Percentiles rank a stretch among this genome's conserved stretches.
phyloP scores from a whole-genome alignment of 2,113 vertebrate genomes.

The Galemys pyrenaicus region DNA sequence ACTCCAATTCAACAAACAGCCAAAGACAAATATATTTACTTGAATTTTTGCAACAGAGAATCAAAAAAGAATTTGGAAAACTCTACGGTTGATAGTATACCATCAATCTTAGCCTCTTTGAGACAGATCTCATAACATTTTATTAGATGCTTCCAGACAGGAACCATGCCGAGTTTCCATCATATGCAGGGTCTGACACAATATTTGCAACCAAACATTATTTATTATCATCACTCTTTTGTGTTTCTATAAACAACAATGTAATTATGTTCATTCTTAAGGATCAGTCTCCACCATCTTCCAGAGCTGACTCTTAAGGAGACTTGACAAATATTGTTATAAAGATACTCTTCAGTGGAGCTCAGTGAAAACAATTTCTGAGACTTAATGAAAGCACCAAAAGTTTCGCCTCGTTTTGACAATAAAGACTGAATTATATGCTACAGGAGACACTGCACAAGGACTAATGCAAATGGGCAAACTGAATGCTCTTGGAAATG shows the following conservation, averaged over 20 bases:
- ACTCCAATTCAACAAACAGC: constrained; percentile 1
- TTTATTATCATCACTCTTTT: background rate
- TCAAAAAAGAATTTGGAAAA: constrained; percentile 40
- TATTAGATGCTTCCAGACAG: constrained; percentile 61
- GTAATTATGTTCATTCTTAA: background rate
- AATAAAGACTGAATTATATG: background rate
- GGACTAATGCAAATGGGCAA: background rate
- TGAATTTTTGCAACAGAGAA: constrained; percentile 13
- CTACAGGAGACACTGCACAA: background rate
- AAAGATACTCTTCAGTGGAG: background rate
- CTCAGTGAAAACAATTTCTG: background rate
- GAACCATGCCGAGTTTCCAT: background rate
- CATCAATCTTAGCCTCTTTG: constrained; percentile 54
- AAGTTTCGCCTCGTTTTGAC: background rate
- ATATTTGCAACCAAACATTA: background rate
- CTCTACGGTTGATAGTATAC: background rate
- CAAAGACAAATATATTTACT: constrained; percentile 43
- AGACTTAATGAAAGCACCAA: background rate
- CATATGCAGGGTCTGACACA: background rate
- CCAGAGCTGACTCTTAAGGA: background rate
- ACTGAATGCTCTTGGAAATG: background rate
- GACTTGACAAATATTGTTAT: background rate
- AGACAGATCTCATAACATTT: constrained; percentile 59
- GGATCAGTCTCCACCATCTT: background rate
- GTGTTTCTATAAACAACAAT: background rate